Base-by-base conservation (phyloP, 2,113 vertebrate genomes). In the Zosterops hypoxanthus region DNA sequence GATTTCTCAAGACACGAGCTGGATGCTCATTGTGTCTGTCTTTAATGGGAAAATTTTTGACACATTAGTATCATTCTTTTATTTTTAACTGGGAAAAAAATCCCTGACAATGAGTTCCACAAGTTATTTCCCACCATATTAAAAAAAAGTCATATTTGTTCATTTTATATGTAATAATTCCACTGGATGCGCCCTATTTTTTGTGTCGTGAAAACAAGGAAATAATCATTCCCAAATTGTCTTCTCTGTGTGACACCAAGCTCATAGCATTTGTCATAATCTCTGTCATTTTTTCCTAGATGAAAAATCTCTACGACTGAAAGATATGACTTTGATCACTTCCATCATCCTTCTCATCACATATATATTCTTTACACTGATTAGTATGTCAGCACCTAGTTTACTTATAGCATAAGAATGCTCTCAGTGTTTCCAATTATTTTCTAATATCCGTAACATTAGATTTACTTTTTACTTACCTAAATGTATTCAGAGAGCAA, bases 151-250 rank as follows among this genome's bases (percentile, higher is more conserved):
- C 26, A 14, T 61, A 60, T 86, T 84, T 85, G 6, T 90, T 90
- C 60, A 21, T 12, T 93, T 77, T 81, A 19, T 25, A 22, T 44
- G 24, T 33, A 90, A 70, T 83, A 73, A 92, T 86, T 92, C 52
- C 6, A 12, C 39, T 84, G 65, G 46, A 75, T 66, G 16, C 11
- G 81, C 60, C 55, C 29, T 90, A 50, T 77, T 94, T 86, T 59
- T 90, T 65, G 28, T 90, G 57, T 65, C 34, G 78, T 73, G 71
- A 92, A 96, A 94, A 63, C 79, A 90, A 80, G 34, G 29, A 78
- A 88, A 94, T 94, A 94, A 86, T 92, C 25, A 83, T 81, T 94
- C 76, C 80, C 83, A 83, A 96, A 91, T 33, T 86, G 28, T 83
- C 50, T 70, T 86, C 80, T 69, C 55, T 61, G 28, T 15, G 24